These are phyloP conservation scores for Enteromius unitaeniatus DNA, from an alignment of 2,797 vertebrate species.

Conservation along the genomic window DNA sequence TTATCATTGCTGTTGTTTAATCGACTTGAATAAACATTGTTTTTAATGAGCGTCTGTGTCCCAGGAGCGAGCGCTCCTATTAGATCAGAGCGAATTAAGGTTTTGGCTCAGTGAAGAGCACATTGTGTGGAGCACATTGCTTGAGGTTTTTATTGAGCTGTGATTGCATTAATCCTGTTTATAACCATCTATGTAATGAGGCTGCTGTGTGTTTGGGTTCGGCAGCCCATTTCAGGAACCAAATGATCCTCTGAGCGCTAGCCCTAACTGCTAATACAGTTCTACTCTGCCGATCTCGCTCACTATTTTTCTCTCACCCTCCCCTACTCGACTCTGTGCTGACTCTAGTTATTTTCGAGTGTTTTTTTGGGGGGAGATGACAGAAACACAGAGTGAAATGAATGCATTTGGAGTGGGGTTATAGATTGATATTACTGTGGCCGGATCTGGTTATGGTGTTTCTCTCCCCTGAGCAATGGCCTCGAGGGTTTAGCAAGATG, in stretches of 20 bases:
- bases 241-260: conserved; percentile 60
- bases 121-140: conserved; percentile 50
- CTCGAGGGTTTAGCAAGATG: conserved; percentile 21
- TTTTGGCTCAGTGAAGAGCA: conserved; percentile 57
- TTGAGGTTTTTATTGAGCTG: conserved; percentile 57
- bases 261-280: conserved; percentile 57
- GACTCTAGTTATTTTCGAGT: conserved; percentile 64
- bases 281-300: conserved; percentile 43
- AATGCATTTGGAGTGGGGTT: conserved; percentile 54
- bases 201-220: conserved; percentile 57
- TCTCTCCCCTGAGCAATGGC: conserved; percentile 22
- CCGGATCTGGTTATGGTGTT: conserved; percentile 50
- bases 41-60: conserved; percentile 60
- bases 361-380: conserved; percentile 48
- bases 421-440: conserved; percentile 70
- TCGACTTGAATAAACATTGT: conserved; percentile 59
- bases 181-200: conserved; percentile 60
- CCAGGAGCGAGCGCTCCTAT: conserved; percentile 50
- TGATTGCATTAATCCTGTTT: conserved; percentile 64
- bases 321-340: conserved; percentile 35
- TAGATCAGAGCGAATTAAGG: conserved; percentile 58
- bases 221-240: conserved; percentile 56
- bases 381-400: conserved; percentile 57
- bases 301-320: not conserved
- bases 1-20: conserved; percentile 57